Conservation (phyloP, 23 tunicate species). For the Oikopleura vanhoeffeni region DNA sequence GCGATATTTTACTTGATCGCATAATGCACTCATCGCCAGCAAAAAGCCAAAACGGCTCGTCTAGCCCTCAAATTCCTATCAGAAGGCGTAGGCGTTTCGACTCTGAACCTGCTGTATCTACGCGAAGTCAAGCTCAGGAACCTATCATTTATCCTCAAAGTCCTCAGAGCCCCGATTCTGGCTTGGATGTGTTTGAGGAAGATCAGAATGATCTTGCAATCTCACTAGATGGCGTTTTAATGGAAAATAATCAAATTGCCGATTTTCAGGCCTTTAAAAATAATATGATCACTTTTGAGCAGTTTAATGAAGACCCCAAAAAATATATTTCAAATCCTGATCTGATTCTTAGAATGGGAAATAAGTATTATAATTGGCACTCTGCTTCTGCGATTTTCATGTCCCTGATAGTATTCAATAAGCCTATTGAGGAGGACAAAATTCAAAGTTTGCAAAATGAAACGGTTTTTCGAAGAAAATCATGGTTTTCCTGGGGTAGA, state of each 20-base stretch:
- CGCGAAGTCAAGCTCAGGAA: too few species aligned
- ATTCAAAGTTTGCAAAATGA: background rate
- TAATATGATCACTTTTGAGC: slow-evolving; percentile 35
- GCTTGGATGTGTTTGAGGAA: background rate
- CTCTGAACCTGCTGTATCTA: background rate
- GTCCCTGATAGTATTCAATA: slow-evolving; percentile 32
- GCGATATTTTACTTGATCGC: too few species aligned
- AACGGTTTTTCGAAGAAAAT: background rate
- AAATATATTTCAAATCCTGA: slow-evolving; percentile 29
- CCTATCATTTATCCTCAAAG: too few species aligned
- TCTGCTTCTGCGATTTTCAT: slow-evolving; percentile 41
- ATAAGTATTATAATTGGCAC: slow-evolving; percentile 45
- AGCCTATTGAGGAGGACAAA: slow-evolving; percentile 25
- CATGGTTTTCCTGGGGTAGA: background rate
- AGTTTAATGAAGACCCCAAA: slow-evolving; percentile 29
- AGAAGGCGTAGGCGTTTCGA: background rate
- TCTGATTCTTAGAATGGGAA: slow-evolving; percentile 36
- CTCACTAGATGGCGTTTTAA: slow-evolving; percentile 22
- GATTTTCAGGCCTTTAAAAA: slow-evolving; percentile 33
- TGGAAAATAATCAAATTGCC: slow-evolving; percentile 19
- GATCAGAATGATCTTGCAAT: background rate
- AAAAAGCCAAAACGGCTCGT: too few species aligned
- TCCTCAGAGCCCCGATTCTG: background rate
- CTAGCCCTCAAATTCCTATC: too few species aligned
- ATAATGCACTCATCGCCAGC: too few species aligned